These are phyloP conservation scores for Bombus pyrosoma DNA, from an alignment of 1,140 invertebrate species.

Conservation along the genomic window DNA sequence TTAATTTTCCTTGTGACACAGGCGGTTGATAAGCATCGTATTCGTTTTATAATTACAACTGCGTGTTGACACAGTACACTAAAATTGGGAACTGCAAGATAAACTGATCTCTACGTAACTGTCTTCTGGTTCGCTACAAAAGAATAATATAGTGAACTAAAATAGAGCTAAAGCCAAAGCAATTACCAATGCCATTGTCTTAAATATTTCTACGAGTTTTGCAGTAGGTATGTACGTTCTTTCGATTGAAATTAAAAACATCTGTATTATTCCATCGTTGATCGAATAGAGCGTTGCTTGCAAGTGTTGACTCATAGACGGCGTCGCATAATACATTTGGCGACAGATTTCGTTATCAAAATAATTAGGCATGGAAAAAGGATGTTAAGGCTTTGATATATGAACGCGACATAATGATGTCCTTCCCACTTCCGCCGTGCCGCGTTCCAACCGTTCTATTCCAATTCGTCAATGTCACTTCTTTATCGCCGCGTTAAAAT, in stretches of 20 bases:
- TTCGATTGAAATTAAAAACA: not conserved
- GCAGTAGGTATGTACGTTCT: too few relatives aligned
- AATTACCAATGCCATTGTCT: too few relatives aligned
- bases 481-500: slow-evolving; percentile 53
- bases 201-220: too few relatives aligned
- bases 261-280: not conserved
- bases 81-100: too few relatives aligned
- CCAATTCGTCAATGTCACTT: slow-evolving; percentile 50
- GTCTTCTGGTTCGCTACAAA: not conserved
- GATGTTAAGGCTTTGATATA: slow-evolving; percentile 27
- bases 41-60: too few relatives aligned
- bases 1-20: not conserved
- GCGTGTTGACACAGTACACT: too few relatives aligned
- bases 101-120: too few relatives aligned
- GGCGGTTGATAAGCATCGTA: too few relatives aligned
- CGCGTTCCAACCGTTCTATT: not conserved
- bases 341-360: slow-evolving; percentile 9
- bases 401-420: slow-evolving; percentile 2
- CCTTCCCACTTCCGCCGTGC: slow-evolving; percentile 40
- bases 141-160: too few relatives aligned
- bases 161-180: too few relatives aligned
- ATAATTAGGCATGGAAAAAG: slow-evolving; percentile 26
- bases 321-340: not conserved
- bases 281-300: not conserved
- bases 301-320: too few relatives aligned